Evolutionary conservation across 2,888 invertebrate species (phyloP).

Genomic region (Spisula solida): DNA sequence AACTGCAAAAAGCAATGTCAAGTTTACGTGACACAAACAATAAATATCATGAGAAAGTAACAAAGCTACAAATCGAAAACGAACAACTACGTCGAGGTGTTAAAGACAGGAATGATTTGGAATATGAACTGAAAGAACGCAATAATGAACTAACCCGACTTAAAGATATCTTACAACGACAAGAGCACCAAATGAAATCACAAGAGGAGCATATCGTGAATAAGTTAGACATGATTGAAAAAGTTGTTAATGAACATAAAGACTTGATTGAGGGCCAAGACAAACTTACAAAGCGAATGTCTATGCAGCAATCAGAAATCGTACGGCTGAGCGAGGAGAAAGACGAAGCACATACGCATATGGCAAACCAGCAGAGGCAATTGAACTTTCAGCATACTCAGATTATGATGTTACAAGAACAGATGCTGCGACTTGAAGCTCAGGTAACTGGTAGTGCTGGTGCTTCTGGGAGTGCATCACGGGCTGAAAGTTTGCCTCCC

Average conservation of each 20-base stretch:
- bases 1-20: slow-evolving; percentile 77
- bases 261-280: slow-evolving; percentile 72
- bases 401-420: slow-evolving; percentile 74
- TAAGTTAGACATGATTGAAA: slow-evolving; percentile 73
- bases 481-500: slow-evolving; percentile 55
- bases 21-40: slow-evolving; percentile 75
- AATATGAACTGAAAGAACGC: slow-evolving; percentile 70
- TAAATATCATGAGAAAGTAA: slow-evolving; percentile 76
- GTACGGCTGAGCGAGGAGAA: slow-evolving; percentile 70
- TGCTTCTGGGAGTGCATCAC: slow-evolving; percentile 14
- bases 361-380: slow-evolving; percentile 74
- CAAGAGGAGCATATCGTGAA: slow-evolving; percentile 73
- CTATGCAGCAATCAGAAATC: slow-evolving; percentile 70
- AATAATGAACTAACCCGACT: slow-evolving; percentile 66
- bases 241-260: slow-evolving; percentile 71
- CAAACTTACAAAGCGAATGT: slow-evolving; percentile 68
- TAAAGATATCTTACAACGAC: slow-evolving; percentile 70
- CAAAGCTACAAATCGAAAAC: slow-evolving; percentile 77
- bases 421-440: slow-evolving; percentile 72
- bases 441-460: slow-evolving; percentile 47
- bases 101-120: slow-evolving; percentile 70
- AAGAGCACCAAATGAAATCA: slow-evolving; percentile 69
- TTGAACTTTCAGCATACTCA: slow-evolving; percentile 76
- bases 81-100: slow-evolving; percentile 69
- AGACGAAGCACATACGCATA: slow-evolving; percentile 67